Evolutionary conservation across 1,140 invertebrate species (phyloP), one percentile per base, ranked within the genome.

Genomic region (Drusus annulatus): DNA sequence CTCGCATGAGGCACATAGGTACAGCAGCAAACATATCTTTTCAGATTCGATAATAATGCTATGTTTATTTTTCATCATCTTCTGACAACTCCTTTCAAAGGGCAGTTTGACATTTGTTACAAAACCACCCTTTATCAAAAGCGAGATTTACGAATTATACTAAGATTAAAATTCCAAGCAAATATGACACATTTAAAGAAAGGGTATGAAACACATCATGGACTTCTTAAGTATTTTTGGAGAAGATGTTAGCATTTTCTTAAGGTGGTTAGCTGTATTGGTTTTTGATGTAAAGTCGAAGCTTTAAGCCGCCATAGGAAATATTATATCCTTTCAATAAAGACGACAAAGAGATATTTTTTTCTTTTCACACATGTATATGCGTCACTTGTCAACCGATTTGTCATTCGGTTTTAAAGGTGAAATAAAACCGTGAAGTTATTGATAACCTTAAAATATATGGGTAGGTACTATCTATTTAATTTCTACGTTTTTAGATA

Each of bases 41-140:
- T 83, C 76, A 83, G 58, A 76, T 74, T 54, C 71, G 50, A 83
- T 83, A 80, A 83, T 83, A 83, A 83, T 78, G 23, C 71, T 51
- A 78, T 83, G 81, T 83, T 83, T 83, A 83, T 83, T 83, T 83
- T 83, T 80, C 81, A 83, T 83, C 69, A 69, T 82, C 58, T 76
- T 31, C 68, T 78, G 80, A 76, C 51, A 73, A 69, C 56, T 76
- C 28, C 25, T 69, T 58, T 78, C 36, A 79, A 76, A 78, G 63
- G 75, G 75, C 76, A 75, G 76, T 75, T 63, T 81, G 80, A 81
- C 80, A 65, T 81, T 65, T 62, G 36, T 21, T 56, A 74, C n/a
- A 74, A 13, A 52, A 50, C 68, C 21, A 4, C 52, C 69, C 69
- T 25, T 25, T 54, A 45, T 45, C 36, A 45, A 45, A 45, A 45